Base-by-base conservation (phyloP, 2,888 invertebrate species). In the Xylota sylvarum region DNA sequence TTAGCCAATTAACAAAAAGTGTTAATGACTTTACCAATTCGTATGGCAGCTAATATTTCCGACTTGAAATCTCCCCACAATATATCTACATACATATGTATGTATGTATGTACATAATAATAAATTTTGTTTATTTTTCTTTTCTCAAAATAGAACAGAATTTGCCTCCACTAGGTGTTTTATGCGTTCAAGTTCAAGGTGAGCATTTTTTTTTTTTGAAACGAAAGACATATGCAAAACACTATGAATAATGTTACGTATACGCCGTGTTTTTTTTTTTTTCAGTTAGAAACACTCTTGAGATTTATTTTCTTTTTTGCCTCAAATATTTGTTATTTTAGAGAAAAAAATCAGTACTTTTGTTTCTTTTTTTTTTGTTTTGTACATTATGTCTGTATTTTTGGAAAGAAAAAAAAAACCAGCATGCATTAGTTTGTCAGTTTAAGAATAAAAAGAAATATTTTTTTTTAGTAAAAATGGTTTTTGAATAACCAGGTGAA, bases 171-270 rank as follows among this genome's bases (percentile, higher is more conserved):
- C 50, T 50, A 50, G 23, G 23, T 19, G 19, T 50, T 50, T 23
- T 19, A 23, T 23, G 50, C 50, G 50, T 50, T 50, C 50, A 50
- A 50, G 50, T 50, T 50, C 50, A 50, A 50, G 50, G 50, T 23
- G 23, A 50, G 7, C 9, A 10, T 46, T 23, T 2, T 50, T 23
- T 50, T 23, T 4, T 10, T 50, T 10, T 50, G 10, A 50, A 50
- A 50, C 10, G 23, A 12, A 50, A 50, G 23, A 48, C 46, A 17
- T 46, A 43, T 50, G 23, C 12, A 23, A 50, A 50, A 4, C 17
- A 17, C 2, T 17, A 17, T 46, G 7, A 46, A 17, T 5, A 5
- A 17, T 17, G 14, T 50, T 50, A 50, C 23, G 50, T 23, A 50
- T 50, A 46, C 17, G 46, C 46, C 46, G 17, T 10, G 19, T 43